phyloP scores from a whole-genome alignment of 2,113 vertebrate genomes.

The Campylomormyrus tamandua region DNA sequence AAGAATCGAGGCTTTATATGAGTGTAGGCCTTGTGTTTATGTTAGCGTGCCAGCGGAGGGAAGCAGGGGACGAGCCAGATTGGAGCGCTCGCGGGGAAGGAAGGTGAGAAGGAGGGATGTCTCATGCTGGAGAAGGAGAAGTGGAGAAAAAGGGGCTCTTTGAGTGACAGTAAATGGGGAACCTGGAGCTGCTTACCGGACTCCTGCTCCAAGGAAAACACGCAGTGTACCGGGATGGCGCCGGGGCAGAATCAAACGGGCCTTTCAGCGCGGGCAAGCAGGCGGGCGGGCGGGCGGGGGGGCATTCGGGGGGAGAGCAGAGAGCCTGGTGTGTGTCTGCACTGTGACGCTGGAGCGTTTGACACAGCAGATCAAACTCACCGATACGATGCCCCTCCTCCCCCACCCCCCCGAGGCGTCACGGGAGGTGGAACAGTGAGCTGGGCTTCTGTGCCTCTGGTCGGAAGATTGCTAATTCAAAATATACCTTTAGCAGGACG shows the following conservation, averaged over 20 bases:
- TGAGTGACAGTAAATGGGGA: slow-evolving; percentile 30
- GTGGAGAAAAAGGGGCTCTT: not conserved
- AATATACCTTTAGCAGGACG: not conserved
- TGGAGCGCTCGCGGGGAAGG: slow-evolving; percentile 5
- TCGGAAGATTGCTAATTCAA: not conserved
- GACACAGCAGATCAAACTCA: not conserved
- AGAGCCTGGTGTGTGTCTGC: not conserved
- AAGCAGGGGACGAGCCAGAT: slow-evolving; percentile 7
- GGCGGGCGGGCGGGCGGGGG: not conserved
- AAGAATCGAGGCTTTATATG: slow-evolving; percentile 31
- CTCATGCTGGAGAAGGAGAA: not conserved
- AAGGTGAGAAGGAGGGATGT: slow-evolving; percentile 24
- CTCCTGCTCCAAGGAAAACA: slow-evolving; percentile 33
- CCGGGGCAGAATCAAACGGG: slow-evolving; percentile 22
- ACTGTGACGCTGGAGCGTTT: not conserved
- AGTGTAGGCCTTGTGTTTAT: slow-evolving; percentile 30
- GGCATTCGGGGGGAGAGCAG: not conserved
- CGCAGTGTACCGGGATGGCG: slow-evolving; percentile 17
- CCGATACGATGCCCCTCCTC: not conserved
- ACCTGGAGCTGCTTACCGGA: slow-evolving; percentile 20
- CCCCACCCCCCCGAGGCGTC: not conserved
- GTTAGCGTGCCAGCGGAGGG: slow-evolving; percentile 18
- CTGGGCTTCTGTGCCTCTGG: not conserved
- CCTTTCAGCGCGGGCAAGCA: not conserved
- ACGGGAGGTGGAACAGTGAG: not conserved